Conservation (phyloP, 2,113 vertebrate species). For the Thryonomys swinderianus region DNA sequence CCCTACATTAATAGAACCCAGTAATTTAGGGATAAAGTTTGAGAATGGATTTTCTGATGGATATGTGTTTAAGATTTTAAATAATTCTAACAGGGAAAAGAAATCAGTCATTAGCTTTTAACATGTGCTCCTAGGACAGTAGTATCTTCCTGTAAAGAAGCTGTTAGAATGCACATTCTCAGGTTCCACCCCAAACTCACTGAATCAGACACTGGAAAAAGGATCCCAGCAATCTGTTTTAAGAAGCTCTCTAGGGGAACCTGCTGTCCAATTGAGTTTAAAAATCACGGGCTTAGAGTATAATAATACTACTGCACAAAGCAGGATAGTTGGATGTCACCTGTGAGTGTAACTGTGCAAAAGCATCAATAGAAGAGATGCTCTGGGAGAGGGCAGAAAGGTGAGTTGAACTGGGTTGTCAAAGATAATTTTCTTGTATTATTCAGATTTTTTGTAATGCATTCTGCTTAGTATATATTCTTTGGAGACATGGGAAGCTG, state of each 20-base stretch:
- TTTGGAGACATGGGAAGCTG: not conserved
- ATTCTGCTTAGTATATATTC: not conserved
- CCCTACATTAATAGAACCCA: not conserved
- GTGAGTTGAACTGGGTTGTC: not conserved
- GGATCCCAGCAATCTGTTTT: not conserved
- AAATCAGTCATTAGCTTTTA: not conserved
- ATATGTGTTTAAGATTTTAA: not conserved
- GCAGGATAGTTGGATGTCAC: not conserved
- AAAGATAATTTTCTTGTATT: not conserved
- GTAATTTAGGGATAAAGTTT: not conserved
- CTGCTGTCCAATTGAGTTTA: not conserved
- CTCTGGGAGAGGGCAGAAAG: not conserved
- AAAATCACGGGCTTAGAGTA: not conserved
- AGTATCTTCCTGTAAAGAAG: not conserved
- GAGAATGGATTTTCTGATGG: not conserved
- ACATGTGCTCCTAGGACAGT: not conserved
- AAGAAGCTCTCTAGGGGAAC: not conserved
- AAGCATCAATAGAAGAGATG: not conserved
- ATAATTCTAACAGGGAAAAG: not conserved
- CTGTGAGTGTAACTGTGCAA: not conserved
- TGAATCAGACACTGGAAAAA: not conserved
- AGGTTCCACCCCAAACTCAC: not conserved
- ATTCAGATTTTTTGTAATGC: not conserved
- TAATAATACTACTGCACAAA: not conserved
- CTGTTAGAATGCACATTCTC: slow-evolving; percentile 18